Percentiles rank a stretch among this genome's conserved stretches.
Conservation (phyloP, 2,797 vertebrate species). For the Tadarida brasiliensis region DNA sequence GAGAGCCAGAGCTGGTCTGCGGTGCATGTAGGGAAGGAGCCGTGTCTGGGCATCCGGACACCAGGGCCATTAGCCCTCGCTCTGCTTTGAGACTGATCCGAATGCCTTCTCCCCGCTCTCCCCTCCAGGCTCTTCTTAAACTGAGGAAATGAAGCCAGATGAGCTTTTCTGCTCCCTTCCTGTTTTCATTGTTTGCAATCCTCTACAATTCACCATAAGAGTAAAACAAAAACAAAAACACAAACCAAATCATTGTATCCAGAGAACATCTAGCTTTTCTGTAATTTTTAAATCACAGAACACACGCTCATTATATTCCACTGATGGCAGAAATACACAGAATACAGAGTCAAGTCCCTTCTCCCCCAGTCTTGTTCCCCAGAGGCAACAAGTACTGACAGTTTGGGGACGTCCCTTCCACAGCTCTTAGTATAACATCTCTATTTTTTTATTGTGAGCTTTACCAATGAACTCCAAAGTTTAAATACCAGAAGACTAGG, state of each 20-base stretch:
- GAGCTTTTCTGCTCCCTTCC: neutral
- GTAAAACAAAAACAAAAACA: conserved; percentile 7
- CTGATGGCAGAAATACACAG: neutral
- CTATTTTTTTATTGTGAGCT: neutral
- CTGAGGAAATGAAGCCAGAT: neutral
- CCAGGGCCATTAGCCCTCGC: no score
- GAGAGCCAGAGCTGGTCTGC: neutral
- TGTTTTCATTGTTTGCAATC: neutral
- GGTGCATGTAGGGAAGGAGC: neutral
- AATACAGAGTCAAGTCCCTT: neutral
- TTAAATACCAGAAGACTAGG: neutral
- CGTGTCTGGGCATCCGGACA: neutral
- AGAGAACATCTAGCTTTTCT: neutral
- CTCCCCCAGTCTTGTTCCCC: neutral
- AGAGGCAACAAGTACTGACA: neutral
- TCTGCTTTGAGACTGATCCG: neutral
- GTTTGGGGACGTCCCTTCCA: neutral
- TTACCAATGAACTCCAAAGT: neutral
- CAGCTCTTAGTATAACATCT: neutral
- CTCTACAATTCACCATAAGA: neutral
- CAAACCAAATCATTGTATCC: neutral
- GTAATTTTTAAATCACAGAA: neutral
- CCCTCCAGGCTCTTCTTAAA: neutral
- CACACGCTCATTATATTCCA: neutral
- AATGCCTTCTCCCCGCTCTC: neutral